Evolutionary conservation across 64 coral and sea anemone species (phyloP).

Genomic region (Actinia equina): DNA sequence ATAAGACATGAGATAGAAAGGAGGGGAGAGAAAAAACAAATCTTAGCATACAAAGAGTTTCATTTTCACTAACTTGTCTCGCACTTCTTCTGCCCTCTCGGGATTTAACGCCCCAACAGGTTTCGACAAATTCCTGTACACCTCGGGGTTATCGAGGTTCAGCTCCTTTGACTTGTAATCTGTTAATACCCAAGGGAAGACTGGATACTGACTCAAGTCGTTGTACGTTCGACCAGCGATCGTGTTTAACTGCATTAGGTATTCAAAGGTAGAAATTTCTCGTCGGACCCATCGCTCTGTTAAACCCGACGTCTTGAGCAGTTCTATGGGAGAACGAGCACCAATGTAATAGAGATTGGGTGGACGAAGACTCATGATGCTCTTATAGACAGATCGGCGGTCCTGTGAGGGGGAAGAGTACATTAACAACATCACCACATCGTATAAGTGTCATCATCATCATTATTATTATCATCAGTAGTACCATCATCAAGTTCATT

Average conservation of each 20-base stretch:
- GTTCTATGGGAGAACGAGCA: slow-evolving; percentile 71
- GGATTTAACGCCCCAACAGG: slow-evolving; percentile 71
- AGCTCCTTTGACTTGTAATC: slow-evolving; percentile 68
- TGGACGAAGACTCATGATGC: slow-evolving; percentile 84
- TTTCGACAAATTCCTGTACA: slow-evolving; percentile 85
- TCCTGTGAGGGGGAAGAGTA: slow-evolving; percentile 47
- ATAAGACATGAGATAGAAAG: too few species aligned
- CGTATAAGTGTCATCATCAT: too few species aligned
- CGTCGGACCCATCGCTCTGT: slow-evolving; percentile 79
- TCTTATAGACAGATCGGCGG: slow-evolving; percentile 78
- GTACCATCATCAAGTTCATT: too few species aligned
- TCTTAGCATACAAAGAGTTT: too few species aligned
- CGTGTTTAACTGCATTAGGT: slow-evolving; percentile 94
- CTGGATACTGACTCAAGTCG: slow-evolving; percentile 83
- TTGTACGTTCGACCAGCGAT: slow-evolving; percentile 88
- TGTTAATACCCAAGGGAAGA: slow-evolving; percentile 84
- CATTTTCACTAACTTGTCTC: slow-evolving; percentile 39
- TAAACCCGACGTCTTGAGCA: slow-evolving; percentile 83
- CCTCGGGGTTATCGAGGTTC: slow-evolving; percentile 49
- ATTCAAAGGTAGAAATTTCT: slow-evolving; percentile 94
- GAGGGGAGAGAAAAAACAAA: too few species aligned
- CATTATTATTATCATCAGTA: too few species aligned
- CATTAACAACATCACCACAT: too few species aligned
- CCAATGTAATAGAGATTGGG: slow-evolving; percentile 90
- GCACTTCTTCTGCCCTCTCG: slow-evolving; percentile 23